Percentiles rank a stretch among this genome's conserved stretches.
Conservation (phyloP, 2,888 invertebrate species). For the Gisinianus flammeolus region DNA sequence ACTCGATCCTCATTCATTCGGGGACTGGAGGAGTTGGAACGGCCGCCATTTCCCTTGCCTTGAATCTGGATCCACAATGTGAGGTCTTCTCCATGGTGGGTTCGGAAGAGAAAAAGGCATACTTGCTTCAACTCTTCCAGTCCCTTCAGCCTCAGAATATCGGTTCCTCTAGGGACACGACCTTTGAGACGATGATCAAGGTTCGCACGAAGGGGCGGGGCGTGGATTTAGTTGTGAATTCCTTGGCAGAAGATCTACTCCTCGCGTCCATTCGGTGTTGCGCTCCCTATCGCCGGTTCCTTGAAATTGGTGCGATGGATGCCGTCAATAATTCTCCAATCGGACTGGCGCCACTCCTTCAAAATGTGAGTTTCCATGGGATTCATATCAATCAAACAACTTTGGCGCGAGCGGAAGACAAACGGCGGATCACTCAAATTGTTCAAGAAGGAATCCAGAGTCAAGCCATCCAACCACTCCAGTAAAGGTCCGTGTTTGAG, state of each 20-base stretch:
- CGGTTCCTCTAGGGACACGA: slow-evolving; percentile 63
- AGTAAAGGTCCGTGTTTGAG: slow-evolving; percentile 67
- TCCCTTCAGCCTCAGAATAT: slow-evolving; percentile 70
- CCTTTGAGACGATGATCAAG: slow-evolving; percentile 66
- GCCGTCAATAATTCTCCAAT: slow-evolving; percentile 66
- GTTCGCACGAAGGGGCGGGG: slow-evolving; percentile 81
- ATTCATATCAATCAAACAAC: too few relatives aligned
- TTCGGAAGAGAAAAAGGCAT: slow-evolving; percentile 81
- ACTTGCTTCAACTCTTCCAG: slow-evolving; percentile 85
- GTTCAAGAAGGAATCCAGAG: too few relatives aligned
- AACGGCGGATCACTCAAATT: too few relatives aligned
- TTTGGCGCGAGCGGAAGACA: too few relatives aligned
- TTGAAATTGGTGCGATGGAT: slow-evolving; percentile 69
- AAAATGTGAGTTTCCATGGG: slow-evolving; percentile 95
- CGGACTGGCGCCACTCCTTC: slow-evolving; percentile 86
- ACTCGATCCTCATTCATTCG: slow-evolving; percentile 66
- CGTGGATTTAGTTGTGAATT: slow-evolving; percentile 90
- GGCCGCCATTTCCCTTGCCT: slow-evolving; percentile 75
- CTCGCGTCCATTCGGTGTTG: slow-evolving; percentile 72
- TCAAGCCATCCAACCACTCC: too few relatives aligned
- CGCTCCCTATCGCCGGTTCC: slow-evolving; percentile 71
- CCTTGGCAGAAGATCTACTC: slow-evolving; percentile 65
- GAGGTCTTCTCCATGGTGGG: slow-evolving; percentile 76
- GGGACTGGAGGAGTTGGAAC: slow-evolving; percentile 77
- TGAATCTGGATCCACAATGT: slow-evolving; percentile 70